These are phyloP conservation scores for Rotaria magnacalcarata DNA, from an alignment of 2,888 invertebrate genomes.

Conservation along the genomic window DNA sequence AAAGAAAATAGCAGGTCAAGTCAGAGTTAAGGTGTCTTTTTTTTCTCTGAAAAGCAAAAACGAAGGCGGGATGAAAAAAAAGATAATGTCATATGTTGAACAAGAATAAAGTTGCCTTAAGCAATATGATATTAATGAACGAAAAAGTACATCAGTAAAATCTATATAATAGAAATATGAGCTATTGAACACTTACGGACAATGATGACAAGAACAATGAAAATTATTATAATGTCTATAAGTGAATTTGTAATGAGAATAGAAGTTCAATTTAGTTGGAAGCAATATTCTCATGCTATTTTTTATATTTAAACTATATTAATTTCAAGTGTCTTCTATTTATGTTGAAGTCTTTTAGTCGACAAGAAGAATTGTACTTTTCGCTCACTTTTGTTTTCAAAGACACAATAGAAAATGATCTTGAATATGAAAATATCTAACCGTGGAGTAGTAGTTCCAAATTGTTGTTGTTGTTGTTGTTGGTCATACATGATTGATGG, in stretches of 20 bases:
- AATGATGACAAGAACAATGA: neutral
- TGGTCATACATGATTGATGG: no score
- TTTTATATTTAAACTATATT: neutral
- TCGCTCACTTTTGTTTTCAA: no score
- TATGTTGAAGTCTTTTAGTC: neutral
- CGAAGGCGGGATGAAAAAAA: no score
- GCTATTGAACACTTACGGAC: neutral
- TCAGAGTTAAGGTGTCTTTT: no score
- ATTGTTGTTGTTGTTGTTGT: slow-evolving; percentile 14
- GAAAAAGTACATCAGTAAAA: neutral
- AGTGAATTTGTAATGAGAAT: neutral
- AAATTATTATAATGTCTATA: neutral
- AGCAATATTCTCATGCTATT: neutral
- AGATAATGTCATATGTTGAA: neutral
- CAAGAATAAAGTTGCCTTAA: neutral
- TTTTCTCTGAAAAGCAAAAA: no score
- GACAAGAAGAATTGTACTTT: neutral
- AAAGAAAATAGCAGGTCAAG: neutral
- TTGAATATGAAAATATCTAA: neutral
- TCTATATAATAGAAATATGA: no score
- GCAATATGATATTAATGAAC: neutral
- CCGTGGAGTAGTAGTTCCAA: neutral
- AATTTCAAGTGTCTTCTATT: neutral
- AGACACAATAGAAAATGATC: neutral
- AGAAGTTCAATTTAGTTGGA: neutral